These are phyloP conservation scores for Phrynosoma blainvillii DNA, from an alignment of 2,113 vertebrate genomes.

Conservation along the genomic window DNA sequence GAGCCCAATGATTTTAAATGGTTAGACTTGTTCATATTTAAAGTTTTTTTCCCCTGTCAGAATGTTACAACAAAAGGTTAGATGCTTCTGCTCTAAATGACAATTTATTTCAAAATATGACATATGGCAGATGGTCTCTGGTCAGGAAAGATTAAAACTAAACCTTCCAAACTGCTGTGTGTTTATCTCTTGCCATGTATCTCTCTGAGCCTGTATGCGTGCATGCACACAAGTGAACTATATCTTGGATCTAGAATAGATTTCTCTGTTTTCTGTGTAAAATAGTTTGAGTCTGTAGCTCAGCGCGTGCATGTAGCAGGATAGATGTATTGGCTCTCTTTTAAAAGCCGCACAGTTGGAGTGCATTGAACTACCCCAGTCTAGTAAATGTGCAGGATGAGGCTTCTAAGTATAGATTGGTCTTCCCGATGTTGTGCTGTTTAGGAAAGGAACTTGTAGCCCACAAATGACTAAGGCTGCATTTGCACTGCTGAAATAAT, in stretches of 20 bases:
- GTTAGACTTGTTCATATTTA: neutral
- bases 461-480: too few species aligned
- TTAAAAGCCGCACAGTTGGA: neutral
- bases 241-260: neutral
- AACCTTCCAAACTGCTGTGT: constrained; percentile 43
- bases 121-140: constrained; percentile 50
- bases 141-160: constrained; percentile 60
- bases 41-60: neutral
- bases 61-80: constrained; percentile 28
- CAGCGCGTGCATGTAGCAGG: neutral
- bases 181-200: constrained; percentile 9
- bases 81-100: constrained; percentile 31
- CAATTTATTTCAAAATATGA: constrained; percentile 38
- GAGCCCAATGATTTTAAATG: neutral
- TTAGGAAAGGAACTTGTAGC: neutral
- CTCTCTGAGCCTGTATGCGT: neutral
- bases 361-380: neutral
- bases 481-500: too few species aligned
- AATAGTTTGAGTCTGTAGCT: neutral
- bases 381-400: too few species aligned
- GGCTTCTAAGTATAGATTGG: neutral
- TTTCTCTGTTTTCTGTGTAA: neutral
- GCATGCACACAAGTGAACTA: neutral
- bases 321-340: neutral
- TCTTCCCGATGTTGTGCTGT: neutral